Base-by-base conservation (phyloP, 2,888 invertebrate species). In the Xestia ashworthii region DNA sequence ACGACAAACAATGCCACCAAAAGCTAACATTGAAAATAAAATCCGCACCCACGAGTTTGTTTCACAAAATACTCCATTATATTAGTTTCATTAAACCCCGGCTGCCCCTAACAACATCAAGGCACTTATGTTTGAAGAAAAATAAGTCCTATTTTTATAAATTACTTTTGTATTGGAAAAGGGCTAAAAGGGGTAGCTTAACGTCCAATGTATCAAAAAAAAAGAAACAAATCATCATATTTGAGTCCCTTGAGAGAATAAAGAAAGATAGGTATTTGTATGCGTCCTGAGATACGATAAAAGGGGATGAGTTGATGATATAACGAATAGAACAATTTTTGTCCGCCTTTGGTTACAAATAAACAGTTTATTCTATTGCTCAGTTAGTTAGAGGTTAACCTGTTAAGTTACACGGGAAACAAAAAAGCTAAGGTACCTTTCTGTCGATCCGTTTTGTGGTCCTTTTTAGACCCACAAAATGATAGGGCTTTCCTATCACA, bases 141-240 rank as follows among this genome's bases (percentile, higher is more conserved):
- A 71, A 76, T 82, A 66, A 77, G 55, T 44, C 41, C 48, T 62
- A 71, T 81, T 81, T 74, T 38, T 70, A 62, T 58, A 66, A 76
- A 85, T 74, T 66, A 78, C 76, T 80, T 66, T 75, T 71, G 38
- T 82, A 76, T 83, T 69, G 65, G 32, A 66, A 77, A 74, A 72
- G 32, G 71, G 62, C 32, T 74, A 60, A 68, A 32, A 68, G 22
- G 60, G 48, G 14, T 16, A 69, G 78, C 85, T 85, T 70, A 74
- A 8, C 32, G 50, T 65, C 71, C 44, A 70, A 53, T 58, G 22
- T 77, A 66, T 77, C 62, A 78, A 69, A 72, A 48, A 44, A 71
- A 64, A 80, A 46, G 74, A 74, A 78, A 85, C 74, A 82, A 78
- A 74, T 83, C 78, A 58, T 82, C 60, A 53, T 60, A 78, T 71